phyloP scores from a whole-genome alignment of 2,797 vertebrate genomes.

The Octomys mimax region DNA sequence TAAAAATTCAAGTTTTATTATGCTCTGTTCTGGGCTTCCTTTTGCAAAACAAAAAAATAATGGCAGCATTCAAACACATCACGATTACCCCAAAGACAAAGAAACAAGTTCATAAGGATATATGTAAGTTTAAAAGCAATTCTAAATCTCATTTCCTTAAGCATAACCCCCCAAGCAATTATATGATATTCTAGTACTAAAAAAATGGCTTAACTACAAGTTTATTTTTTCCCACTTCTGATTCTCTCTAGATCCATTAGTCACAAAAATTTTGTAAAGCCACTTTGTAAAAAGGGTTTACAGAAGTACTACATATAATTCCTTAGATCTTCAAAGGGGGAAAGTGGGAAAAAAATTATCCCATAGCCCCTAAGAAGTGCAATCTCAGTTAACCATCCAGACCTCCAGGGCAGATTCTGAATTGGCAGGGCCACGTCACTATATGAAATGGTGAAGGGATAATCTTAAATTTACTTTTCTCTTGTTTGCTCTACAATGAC shows the following conservation, averaged over 20 bases:
- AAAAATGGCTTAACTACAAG: conserved; percentile 11
- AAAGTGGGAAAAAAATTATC: not conserved
- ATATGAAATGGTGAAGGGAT: not conserved
- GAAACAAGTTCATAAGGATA: not conserved
- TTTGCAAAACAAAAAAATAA: conserved; percentile 47
- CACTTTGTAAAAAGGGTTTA: not conserved
- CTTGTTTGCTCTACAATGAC: not conserved
- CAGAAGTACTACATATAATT: not conserved
- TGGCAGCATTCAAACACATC: not conserved
- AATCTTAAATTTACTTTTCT: not conserved
- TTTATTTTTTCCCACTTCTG: conserved; percentile 34
- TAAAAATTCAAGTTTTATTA: conserved; percentile 48
- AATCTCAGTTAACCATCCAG: not conserved
- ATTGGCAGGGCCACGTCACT: not conserved
- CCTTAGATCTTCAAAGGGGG: not conserved
- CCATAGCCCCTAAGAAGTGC: not conserved
- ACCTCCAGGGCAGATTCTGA: not conserved
- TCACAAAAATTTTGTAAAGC: not conserved
- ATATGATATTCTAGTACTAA: not conserved
- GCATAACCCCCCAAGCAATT: not conserved
- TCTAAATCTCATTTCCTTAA: conserved; percentile 17
- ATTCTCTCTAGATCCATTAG: not conserved
- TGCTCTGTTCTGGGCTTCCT: not conserved
- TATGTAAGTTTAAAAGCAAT: conserved; percentile 28
- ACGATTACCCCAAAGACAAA: conserved; percentile 3